Evolutionary conservation across 2,113 vertebrate species (phyloP), one percentile per base, ranked within the genome.

Genomic region (Scatophagus argus): DNA sequence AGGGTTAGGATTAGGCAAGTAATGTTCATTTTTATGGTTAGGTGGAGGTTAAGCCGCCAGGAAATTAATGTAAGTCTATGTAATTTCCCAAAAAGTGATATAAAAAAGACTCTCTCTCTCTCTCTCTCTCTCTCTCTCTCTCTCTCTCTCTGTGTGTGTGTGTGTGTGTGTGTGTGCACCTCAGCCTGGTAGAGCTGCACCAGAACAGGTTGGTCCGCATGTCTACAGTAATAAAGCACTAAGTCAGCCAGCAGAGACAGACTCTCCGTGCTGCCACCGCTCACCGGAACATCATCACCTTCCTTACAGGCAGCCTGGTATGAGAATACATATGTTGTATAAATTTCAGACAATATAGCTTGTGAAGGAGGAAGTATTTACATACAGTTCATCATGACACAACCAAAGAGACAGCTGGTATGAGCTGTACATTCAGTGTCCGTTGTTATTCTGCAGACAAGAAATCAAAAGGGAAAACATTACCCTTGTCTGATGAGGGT

Each of bases 151-250:
- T 39, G 64, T 54, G 27, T 78, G 49, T 60, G 12, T 68, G 59
- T 21, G 11, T 36, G 49, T 39, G 51, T 34, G 25, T 23, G 41
- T 0, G 58, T 44, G 34, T 49, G 58, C 41, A 99, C 97, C 96
- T 99, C 96, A 0, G 95, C 95, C 90, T 96, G 96, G 88, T 98
- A 99, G 77, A 99, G 95, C 91, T 97, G 98, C 75, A 99, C 86
- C 72, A 99, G 95, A 69, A 97, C 85, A 0, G 96, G 96, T 12
- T 94, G 94, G 0, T 94, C 80, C 1, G 98, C 98, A 0, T 97
- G 95, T 70, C 98, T 95, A 75, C 97, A 98, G 83, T 99, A 99
- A 74, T 99, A 99, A 6, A 98, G 96, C 60, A 99, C 94, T 96
- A 99, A 93, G 87, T 99, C 97, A 0, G 97, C 96, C 91, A 99